phyloP scores from a whole-genome alignment of 2,888 invertebrate species.

The Pecten maximus region DNA sequence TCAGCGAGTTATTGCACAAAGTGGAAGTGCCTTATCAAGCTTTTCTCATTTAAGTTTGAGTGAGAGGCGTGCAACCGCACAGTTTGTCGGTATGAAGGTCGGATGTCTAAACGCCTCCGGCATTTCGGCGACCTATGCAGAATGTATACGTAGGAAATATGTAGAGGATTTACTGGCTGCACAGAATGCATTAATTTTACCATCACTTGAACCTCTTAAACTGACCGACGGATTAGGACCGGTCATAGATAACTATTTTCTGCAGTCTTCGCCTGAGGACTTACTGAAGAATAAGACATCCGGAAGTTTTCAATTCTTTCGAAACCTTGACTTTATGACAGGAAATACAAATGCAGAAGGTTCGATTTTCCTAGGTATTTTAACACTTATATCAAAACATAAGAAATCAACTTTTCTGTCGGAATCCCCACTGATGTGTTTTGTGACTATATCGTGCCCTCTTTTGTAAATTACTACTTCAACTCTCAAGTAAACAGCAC shows the following conservation, averaged over 20 bases:
- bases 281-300: not conserved
- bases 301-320: not conserved
- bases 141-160: not conserved
- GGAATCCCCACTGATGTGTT: not conserved
- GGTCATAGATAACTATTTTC: not conserved
- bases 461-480: not conserved
- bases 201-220: not conserved
- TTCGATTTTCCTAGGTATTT: not conserved
- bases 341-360: not conserved
- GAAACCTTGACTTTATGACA: not conserved
- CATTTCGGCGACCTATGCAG: not conserved
- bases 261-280: not conserved
- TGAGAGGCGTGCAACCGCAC: not conserved
- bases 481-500: not conserved
- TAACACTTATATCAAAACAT: not conserved
- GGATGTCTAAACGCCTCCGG: not conserved
- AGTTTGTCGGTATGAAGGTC: not conserved
- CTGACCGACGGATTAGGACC: not conserved
- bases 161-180: not conserved
- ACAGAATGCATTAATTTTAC: not conserved
- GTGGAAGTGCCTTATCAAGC: not conserved
- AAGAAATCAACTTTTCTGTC: not conserved
- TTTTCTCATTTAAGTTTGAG: not conserved
- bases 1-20: constrained; percentile 13
- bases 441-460: not conserved